Evolutionary conservation across 2,888 invertebrate genomes (phyloP), one percentile per base, ranked within the genome.

Genomic region (Melanargia galathea): DNA sequence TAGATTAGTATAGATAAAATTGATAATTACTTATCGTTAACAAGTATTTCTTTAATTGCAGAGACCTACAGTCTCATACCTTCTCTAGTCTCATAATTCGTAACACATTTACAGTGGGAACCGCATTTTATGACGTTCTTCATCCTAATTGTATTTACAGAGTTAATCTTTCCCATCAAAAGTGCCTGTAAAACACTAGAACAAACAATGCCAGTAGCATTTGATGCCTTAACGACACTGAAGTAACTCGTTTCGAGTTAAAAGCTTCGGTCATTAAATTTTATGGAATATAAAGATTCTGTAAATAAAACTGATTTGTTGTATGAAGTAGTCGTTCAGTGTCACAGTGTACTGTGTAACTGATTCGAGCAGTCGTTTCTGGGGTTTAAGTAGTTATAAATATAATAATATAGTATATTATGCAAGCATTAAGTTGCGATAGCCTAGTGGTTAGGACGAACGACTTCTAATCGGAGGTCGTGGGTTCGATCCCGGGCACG

Each of bases 241-340:
- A 72, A 70, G 68, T 70, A 74, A 64, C 67, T 69, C 63, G 69
- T 66, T 67, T 62, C 63, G 61, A 72, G 63, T 71, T 76, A 73
- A 75, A 72, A 74, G 71, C 71, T 65, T 64, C 52, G 63, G 66
- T 66, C 74, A 77, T 79, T 75, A 80, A 74, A 73, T 78, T 80
- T 80, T 75, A 82, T 78, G 71, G 71, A 68, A 76, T 71, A 72
- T 75, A 74, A 76, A 78, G 72, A 73, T 71, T 71, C 70, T 65
- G 75, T 71, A 73, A 74, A 75, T 71, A 73, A 74, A 77, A 73
- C 69, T 70, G 70, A 75, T 72, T 75, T 68, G 64, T 75, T 67
- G 45, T 68, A 58, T 64, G 61, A 59, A 49, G 43, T 59, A 55
- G 60, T 63, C 60, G 56, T 24, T 38, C 5, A 30, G 33, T 56